Evolutionary conservation across 2,888 invertebrate species (phyloP).

Genomic region (Oscheius sp.): DNA sequence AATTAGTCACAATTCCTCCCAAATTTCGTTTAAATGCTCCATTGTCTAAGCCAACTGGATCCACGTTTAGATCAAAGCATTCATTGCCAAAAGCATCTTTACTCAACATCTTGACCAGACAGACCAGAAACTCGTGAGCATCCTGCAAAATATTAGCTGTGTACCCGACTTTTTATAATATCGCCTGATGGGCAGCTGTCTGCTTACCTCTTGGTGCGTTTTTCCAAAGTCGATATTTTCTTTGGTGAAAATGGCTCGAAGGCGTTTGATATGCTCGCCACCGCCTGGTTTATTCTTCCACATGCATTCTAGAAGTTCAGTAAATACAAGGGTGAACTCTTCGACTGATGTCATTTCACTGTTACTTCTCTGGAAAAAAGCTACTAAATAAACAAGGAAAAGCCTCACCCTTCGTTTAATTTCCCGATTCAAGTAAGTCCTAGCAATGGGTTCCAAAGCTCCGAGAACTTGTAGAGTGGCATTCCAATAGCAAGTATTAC

Average conservation of each 20-base stretch:
- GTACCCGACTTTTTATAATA: too few species aligned
- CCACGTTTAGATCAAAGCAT: background rate
- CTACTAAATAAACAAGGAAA: background rate
- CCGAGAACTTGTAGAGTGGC: conserved; percentile 35
- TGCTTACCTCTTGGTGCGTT: conserved; percentile 15
- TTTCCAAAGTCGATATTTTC: conserved; percentile 21
- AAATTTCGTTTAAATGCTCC: conserved; percentile 20
- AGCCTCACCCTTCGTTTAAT: background rate
- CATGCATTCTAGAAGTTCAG: conserved; percentile 26
- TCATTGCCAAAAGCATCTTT: conserved; percentile 22
- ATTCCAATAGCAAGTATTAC: conserved; percentile 41
- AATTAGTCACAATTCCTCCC: background rate
- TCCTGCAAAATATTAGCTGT: conserved; percentile 19
- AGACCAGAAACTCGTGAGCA: conserved; percentile 39
- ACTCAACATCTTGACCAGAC: conserved; percentile 13
- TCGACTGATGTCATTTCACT: conserved; percentile 1
- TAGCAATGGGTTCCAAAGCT: conserved; percentile 30
- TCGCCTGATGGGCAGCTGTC: background rate
- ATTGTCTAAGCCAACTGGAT: conserved; percentile 8
- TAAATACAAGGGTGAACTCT: conserved; percentile 13
- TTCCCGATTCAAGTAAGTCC: conserved; percentile 18
- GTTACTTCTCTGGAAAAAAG: conserved; percentile 11
- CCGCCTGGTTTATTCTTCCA: conserved; percentile 17
- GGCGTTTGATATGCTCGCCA: conserved; percentile 24
- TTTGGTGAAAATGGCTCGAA: conserved; percentile 6